These are phyloP conservation scores for Lepus townsendii DNA, from an alignment of 2,797 vertebrate species.

Conservation along the genomic window DNA sequence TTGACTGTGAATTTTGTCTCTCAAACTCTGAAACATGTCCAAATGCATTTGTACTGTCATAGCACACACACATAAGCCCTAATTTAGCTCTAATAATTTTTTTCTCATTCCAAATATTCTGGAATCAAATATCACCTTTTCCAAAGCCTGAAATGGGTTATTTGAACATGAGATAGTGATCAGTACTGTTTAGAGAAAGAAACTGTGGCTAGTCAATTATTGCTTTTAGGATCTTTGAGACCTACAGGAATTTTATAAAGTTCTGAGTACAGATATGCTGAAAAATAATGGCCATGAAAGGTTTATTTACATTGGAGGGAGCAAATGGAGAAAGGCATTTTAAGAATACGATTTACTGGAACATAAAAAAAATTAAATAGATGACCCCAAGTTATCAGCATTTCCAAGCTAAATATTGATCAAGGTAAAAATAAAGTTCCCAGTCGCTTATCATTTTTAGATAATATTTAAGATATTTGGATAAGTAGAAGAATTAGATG, in stretches of 20 bases:
- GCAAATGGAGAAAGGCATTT: not conserved
- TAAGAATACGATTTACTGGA: not conserved
- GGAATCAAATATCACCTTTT: not conserved
- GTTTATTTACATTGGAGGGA: not conserved
- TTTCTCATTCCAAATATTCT: not conserved
- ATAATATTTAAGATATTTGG: conserved; percentile 2
- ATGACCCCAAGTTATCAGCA: not conserved
- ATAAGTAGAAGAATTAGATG: not conserved
- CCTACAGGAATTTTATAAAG: not conserved
- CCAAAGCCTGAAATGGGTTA: not conserved
- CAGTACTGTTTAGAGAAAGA: not conserved
- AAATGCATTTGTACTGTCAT: not conserved
- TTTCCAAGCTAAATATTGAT: conserved; percentile 42
- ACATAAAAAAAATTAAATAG: not conserved
- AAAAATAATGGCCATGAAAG: not conserved
- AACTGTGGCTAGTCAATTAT: not conserved
- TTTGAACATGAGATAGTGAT: not conserved
- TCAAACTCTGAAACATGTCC: not conserved
- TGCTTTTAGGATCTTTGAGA: not conserved
- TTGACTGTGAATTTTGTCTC: not conserved
- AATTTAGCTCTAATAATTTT: not conserved
- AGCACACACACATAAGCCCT: not conserved
- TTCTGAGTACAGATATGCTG: not conserved
- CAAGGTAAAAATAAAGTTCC: not conserved
- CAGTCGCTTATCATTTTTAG: not conserved